A percentile compares a stretch with the other conserved stretches of the same genome.
Evolutionary conservation across 2,888 invertebrate genomes (phyloP).

Genomic region (Linnaemya tessellans): DNA sequence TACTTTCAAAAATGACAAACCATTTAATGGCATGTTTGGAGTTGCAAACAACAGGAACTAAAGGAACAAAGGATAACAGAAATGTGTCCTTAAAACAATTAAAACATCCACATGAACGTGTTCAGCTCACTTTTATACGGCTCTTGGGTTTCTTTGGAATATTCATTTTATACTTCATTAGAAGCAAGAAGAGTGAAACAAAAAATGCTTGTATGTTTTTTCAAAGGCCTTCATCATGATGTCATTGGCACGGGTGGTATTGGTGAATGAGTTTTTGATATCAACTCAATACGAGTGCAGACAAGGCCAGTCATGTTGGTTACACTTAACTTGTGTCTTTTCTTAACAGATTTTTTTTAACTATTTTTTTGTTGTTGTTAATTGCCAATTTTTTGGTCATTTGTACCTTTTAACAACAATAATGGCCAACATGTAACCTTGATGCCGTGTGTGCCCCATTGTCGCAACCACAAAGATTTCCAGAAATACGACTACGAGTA

Average conservation of each 20-base stretch:
- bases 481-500: background rate
- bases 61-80: conserved; percentile 45
- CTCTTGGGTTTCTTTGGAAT: conserved; percentile 27
- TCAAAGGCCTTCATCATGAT: conserved; percentile 1
- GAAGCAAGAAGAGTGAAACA: background rate
- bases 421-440: conserved; percentile 36
- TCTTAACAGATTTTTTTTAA: background rate
- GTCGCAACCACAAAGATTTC: conserved; percentile 23
- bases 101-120: conserved; percentile 48
- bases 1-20: conserved; percentile 12
- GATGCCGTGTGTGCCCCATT: conserved; percentile 14
- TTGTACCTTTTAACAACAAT: conserved; percentile 28
- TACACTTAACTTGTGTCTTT: background rate
- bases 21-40: conserved; percentile 61
- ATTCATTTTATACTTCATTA: conserved; percentile 51
- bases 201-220: background rate
- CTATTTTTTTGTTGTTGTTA: background rate
- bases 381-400: conserved; percentile 44
- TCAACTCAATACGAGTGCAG: background rate
- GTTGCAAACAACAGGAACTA: conserved; percentile 53
- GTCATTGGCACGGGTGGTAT: conserved; percentile 56
- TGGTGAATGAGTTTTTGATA: conserved; percentile 55
- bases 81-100: conserved; percentile 1
- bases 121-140: conserved; percentile 42
- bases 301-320: conserved; percentile 17